Evolutionary conservation across 2,888 invertebrate genomes (phyloP), one percentile per base, ranked within the genome.

Genomic region (Nemotelus pantherinus): DNA sequence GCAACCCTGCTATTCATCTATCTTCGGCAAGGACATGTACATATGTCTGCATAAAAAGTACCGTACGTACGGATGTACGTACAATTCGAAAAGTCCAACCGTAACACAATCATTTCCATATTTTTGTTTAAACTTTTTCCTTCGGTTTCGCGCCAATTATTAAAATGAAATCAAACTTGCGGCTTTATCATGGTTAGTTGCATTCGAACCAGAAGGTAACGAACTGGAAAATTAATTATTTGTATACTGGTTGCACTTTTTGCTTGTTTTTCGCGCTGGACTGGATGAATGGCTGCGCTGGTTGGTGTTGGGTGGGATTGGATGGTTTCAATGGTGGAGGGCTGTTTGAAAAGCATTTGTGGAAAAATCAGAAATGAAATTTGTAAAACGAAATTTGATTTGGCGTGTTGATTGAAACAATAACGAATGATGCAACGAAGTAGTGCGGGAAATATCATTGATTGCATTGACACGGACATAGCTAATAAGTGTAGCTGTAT

Each of bases 161-260:
- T 76, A 67, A 76, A 76, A 76, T 76, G 76, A 76, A 76, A 76
- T 76, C 76, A 76, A 76, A 76, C 45, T 76, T 76, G 76, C 57
- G 76, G 76, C 76, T 67, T 67, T 67, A 55, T 76, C 67, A 76
- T 76, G 76, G 76, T 76, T 76, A 76, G 76, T 76, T 76, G 76
- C 53, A 58, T 76, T 65, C 67, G 44, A 64, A 53, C 65, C 43
- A 48, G 47, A 57, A 76, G 76, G 76, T 76, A 76, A 76, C 76
- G 76, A 76, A 76, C 76, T 76, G 76, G 65, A 76, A 76, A 76
- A 76, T 76, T 76, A 76, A 76, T 76, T 76, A 76, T 76, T 76
- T 76, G 76, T 67, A 76, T 43, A 76, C 67, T 64, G 74, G 53
- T 76, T 75, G 25, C 63, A 48, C 43, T 75, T 71, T 71, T 71